Conservation (phyloP, 2,888 invertebrate genomes). For the Ellobium chinense region DNA sequence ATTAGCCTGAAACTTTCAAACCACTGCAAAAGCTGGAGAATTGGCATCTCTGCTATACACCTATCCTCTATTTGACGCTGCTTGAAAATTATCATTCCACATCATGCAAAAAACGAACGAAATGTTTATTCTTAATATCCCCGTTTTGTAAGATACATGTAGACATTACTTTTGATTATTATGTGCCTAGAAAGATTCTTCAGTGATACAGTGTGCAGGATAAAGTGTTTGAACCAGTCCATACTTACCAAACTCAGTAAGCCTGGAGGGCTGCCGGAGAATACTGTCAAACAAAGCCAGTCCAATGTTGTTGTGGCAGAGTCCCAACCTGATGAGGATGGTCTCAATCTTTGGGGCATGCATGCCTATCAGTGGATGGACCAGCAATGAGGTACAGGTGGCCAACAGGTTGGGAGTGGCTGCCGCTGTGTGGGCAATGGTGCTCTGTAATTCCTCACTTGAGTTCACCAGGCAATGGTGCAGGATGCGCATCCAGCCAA, state of each 20-base stretch:
- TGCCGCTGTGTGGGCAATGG: conserved; percentile 82
- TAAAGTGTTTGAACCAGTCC: too few relatives aligned
- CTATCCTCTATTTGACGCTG: too few relatives aligned
- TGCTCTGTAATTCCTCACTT: conserved; percentile 61
- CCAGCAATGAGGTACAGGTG: conserved; percentile 86
- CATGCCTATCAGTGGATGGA: conserved; percentile 85
- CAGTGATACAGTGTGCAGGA: too few relatives aligned
- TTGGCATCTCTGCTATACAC: too few relatives aligned
- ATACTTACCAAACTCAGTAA: conserved; percentile 39
- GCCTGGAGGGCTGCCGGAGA: conserved; percentile 44
- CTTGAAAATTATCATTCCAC: too few relatives aligned
- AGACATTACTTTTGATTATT: too few relatives aligned
- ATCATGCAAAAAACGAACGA: too few relatives aligned
- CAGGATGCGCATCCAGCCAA: conserved; percentile 91
- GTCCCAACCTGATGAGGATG: conserved; percentile 85
- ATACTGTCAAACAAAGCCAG: conserved; percentile 63
- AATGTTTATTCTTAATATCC: too few relatives aligned
- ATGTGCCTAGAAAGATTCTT: too few relatives aligned
- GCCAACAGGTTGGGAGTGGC: conserved; percentile 85
- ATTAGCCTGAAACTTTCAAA: too few relatives aligned
- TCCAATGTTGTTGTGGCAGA: conserved; percentile 82
- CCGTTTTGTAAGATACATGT: too few relatives aligned
- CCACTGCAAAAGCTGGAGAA: too few relatives aligned
- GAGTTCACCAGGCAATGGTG: conserved; percentile 85
- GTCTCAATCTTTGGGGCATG: conserved; percentile 85